Base-by-base conservation (phyloP, 2,797 vertebrate species). In the Nasua narica region DNA sequence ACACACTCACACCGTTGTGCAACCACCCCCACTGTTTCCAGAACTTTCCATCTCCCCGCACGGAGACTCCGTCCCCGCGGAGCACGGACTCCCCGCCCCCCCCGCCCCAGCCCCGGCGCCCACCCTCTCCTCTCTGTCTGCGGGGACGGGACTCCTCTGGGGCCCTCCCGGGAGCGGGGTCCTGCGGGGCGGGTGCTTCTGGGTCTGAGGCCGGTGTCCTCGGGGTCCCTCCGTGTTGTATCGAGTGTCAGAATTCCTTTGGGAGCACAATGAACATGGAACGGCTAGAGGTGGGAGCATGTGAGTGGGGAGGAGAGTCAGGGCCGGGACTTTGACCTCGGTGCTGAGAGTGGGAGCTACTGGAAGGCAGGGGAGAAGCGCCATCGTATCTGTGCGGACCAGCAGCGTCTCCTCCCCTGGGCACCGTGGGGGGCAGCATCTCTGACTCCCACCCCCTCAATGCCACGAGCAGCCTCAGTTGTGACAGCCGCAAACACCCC, bases 221-320 rank as follows among this genome's bases (percentile, higher is more conserved):
- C 40, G 0, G 12, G 72, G 46, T 21, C 5, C 35, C 0, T 16
- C 46, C 29, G 0, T 2, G 1, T 3, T 0, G 1, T 1, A n/a
- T 35, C 56, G 7, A 2, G 35, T 6, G 46, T 23, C 46, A 5
- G 67, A 18, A 15, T 29, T n/a, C n/a, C 58, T 77, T 29, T 27
- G 35, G 70, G 90, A 54, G 52, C 79, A 43, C 81, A 54, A 54
- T 7, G n/a, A 1, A 52, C 7, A 1, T 14, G 46, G 18, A n/a
- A 13, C 15, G 21, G 56, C 69, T 65, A 67, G 67, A 25, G 25
- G 18, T 4, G n/a, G 50, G 40, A 35, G 56, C 11, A 6, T 5
- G 14, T 7, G 78, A 16, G 7, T 7, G 72, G 29, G 46, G 60
- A 25, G 18, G 74, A 62, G 16, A 12, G 40, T 13, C n/a, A 32